Base-by-base conservation (phyloP, 2,113 vertebrate species). In the Atherinomorus stipes region DNA sequence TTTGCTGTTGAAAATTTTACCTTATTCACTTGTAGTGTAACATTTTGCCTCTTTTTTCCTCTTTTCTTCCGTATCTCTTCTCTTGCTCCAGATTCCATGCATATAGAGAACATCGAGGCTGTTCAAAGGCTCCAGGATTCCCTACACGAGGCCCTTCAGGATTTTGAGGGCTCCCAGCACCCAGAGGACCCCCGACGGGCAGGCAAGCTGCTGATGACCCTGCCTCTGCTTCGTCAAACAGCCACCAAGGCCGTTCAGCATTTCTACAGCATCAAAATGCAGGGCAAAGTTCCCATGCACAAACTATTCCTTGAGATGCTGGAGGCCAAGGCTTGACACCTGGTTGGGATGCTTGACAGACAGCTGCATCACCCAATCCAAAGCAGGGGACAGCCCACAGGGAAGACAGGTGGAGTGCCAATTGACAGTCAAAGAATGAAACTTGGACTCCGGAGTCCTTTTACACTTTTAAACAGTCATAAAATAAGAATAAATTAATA, bases 221-320 rank as follows among this genome's bases (percentile, higher is more conserved):
- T 97, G 85, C 97, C 97, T 31, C 94, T 97, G 78, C 95, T 98
- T 87, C 94, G 97, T 71, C 96, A 98, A 93, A 97, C 96, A 0
- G 96, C 97, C 0, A 95, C 95, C 88, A 96, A 96, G 90, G 95
- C 95, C 0, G 94, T 98, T 62, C 96, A 98, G 89, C 96, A 97
- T 88, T 98, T 98, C 93, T 96, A 96, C 93, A 95, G 94, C 90
- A 91, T 97, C 91, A 97, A 97, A 91, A 94, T 96, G 92, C 95
- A 98, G 93, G 97, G 96, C 89, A 97, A 96, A 86, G 96, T 98
- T 79, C 96, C 96, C 92, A 98, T 98, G 96, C 96, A 97, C 94
- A 98, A 97, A 97, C 97, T 98, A 87, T 97, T 98, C 93, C 93
- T 97, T 71, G 97, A 98, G 94, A 98, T 98, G 97, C 85, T 98